Percentiles rank a stretch among this genome's conserved stretches.
Conservation (phyloP, 2,113 vertebrate genomes). For the Cyanistes caeruleus region DNA sequence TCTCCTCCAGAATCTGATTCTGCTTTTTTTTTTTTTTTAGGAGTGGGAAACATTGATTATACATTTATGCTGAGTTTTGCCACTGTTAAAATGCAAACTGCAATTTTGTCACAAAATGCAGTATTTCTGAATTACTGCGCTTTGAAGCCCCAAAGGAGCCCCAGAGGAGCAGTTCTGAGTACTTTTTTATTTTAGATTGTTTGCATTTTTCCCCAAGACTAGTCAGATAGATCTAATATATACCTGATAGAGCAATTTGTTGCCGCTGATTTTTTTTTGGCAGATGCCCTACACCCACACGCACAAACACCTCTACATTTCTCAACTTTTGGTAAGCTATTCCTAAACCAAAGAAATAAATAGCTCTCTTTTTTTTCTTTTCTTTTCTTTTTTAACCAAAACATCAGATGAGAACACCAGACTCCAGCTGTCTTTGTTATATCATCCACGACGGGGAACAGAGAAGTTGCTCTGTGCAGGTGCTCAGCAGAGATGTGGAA, state of each 20-base stretch:
- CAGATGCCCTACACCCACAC: not conserved
- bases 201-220: not conserved
- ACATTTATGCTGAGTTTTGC: slow-evolving; percentile 14
- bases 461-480: not conserved
- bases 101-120: slow-evolving; percentile 34
- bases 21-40: not conserved
- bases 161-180: slow-evolving; percentile 15
- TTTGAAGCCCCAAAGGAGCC: not conserved
- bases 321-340: not conserved
- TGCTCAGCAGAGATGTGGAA: not conserved
- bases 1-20: not conserved
- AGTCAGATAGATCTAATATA: not conserved
- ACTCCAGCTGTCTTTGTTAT: not conserved
- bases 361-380: not conserved
- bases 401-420: not conserved
- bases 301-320: not conserved
- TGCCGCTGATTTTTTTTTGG: not conserved
- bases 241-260: not conserved
- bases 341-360: not conserved
- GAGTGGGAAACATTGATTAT: not conserved
- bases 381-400: not conserved
- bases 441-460: not conserved
- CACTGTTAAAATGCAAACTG: slow-evolving; percentile 18
- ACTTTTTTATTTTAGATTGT: slow-evolving; percentile 15
- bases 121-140: not conserved